Evolutionary conservation across 92 coral and sea anemone species (phyloP).

Genomic region (Porites cylindrica): DNA sequence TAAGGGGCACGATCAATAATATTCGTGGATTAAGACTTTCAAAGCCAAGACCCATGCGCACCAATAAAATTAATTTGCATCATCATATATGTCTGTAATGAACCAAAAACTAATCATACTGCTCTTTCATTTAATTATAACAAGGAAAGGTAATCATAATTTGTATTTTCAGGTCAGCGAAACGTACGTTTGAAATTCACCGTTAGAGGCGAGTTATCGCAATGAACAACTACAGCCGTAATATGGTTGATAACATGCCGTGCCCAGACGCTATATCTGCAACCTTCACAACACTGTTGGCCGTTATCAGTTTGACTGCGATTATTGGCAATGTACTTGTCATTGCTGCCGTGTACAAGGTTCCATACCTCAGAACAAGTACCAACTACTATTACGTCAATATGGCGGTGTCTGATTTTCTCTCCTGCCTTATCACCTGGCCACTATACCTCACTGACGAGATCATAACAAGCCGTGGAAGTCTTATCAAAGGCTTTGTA

Average conservation of each 20-base stretch:
- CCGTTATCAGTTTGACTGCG: background rate
- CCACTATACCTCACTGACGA: background rate
- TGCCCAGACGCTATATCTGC: background rate
- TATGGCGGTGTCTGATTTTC: slow-evolving; percentile 15
- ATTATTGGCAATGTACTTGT: background rate
- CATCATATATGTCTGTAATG: no score
- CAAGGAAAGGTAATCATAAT: no score
- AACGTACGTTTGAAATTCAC: background rate
- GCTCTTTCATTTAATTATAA: no score
- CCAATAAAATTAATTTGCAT: no score
- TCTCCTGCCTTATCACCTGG: background rate
- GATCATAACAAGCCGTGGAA: background rate
- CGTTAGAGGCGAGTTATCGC: background rate
- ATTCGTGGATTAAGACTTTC: no score
- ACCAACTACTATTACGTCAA: slow-evolving; percentile 14
- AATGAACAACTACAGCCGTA: slow-evolving; percentile 12
- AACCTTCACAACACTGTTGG: background rate
- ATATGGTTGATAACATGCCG: background rate
- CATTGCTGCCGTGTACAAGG: background rate
- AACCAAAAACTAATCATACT: no score
- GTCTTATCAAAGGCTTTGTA: background rate
- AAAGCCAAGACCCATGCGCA: no score
- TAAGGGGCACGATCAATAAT: no score
- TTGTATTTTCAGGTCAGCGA: background rate
- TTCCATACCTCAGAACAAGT: slow-evolving; percentile 7